Percentiles rank a stretch among this genome's conserved stretches.
Conservation (phyloP, 2,888 invertebrate genomes). For the Phragmatobia fuliginosa region DNA sequence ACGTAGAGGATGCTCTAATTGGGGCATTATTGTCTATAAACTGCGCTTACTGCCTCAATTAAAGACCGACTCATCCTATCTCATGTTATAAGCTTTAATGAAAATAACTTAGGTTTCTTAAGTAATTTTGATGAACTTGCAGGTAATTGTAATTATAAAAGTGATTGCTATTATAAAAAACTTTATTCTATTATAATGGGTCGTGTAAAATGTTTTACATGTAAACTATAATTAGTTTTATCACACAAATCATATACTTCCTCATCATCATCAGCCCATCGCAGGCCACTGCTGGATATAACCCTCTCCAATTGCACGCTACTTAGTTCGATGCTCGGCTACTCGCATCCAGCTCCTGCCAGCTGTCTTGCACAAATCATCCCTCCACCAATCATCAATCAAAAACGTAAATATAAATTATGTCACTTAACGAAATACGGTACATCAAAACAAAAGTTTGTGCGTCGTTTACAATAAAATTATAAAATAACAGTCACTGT, state of each 20-base stretch:
- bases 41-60: slow-evolving; percentile 43
- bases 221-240: not conserved
- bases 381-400: too few relatives aligned
- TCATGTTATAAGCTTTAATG: slow-evolving; percentile 11
- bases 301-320: too few relatives aligned
- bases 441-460: not conserved
- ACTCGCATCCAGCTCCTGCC: too few relatives aligned
- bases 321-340: too few relatives aligned
- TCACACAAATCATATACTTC: too few relatives aligned
- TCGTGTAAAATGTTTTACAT: not conserved
- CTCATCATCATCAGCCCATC: too few relatives aligned
- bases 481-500: not conserved
- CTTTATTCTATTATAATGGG: not conserved
- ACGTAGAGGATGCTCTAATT: slow-evolving; percentile 44
- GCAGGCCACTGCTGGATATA: too few relatives aligned
- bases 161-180: not conserved
- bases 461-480: not conserved
- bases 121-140: slow-evolving; percentile 14
- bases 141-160: not conserved
- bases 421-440: not conserved
- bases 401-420: not conserved
- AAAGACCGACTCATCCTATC: slow-evolving; percentile 16
- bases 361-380: too few relatives aligned
- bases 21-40: slow-evolving; percentile 50
- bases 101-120: slow-evolving; percentile 6